Evolutionary conservation across 2,888 invertebrate species (phyloP).

Genomic region (Brachycybe producta): DNA sequence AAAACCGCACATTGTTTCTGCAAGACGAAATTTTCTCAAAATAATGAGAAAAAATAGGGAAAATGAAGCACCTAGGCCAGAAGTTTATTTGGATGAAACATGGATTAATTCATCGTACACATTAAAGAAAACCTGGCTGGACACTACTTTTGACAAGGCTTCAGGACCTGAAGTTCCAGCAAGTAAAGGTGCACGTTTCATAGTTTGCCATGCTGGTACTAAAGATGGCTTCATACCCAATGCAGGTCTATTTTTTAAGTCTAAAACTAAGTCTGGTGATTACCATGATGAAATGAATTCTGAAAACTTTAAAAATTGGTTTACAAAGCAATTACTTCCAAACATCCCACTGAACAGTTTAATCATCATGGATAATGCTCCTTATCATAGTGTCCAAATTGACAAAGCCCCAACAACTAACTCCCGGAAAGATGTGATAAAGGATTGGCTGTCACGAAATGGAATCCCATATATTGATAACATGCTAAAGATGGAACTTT

Average conservation of each 20-base stretch:
- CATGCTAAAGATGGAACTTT: background rate
- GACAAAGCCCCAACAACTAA: background rate
- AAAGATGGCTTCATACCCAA: constrained; percentile 7
- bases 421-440: background rate
- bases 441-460: background rate
- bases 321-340: constrained; percentile 8
- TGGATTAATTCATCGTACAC: no score
- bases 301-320: constrained; percentile 7
- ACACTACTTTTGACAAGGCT: no score
- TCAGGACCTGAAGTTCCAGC: no score
- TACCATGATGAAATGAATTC: constrained; percentile 7
- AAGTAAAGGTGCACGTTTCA: constrained; percentile 5
- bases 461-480: background rate
- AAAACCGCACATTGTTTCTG: no score
- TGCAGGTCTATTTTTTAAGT: constrained; percentile 7
- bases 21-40: no score
- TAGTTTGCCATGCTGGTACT: constrained; percentile 9
- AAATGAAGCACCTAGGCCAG: no score
- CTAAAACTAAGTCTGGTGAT: background rate
- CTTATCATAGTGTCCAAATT: constrained; percentile 9
- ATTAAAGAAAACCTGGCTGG: no score
- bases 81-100: no score
- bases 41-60: no score
- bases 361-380: constrained; percentile 18
- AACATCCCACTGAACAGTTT: constrained; percentile 13